These are phyloP conservation scores for Clitarchus hookeri DNA, from an alignment of 2,888 invertebrate species.

Conservation along the genomic window DNA sequence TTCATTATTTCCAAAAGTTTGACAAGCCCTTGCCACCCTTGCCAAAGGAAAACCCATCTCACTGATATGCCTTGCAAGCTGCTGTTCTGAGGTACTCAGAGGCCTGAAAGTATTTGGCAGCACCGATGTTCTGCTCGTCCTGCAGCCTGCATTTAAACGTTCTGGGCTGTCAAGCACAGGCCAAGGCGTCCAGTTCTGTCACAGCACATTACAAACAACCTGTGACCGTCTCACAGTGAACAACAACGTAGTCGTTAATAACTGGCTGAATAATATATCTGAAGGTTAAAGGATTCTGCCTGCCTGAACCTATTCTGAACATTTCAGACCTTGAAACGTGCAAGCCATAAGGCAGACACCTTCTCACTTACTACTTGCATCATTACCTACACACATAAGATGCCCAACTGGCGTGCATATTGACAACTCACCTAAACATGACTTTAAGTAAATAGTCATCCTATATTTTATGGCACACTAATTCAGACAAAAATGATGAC, in stretches of 20 bases:
- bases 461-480: too few species aligned
- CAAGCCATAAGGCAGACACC: too few species aligned
- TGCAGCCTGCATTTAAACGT: constrained; percentile 39
- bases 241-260: not conserved
- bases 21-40: constrained; percentile 79
- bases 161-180: constrained; percentile 51
- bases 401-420: too few species aligned
- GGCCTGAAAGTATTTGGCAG: constrained; percentile 54
- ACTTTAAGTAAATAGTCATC: too few species aligned
- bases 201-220: constrained; percentile 12
- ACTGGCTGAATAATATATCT: too few species aligned
- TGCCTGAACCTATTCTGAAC: too few species aligned
- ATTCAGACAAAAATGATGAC: too few species aligned
- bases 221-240: not conserved
- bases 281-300: too few species aligned
- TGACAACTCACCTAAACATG: too few species aligned
- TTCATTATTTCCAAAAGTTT: constrained; percentile 77
- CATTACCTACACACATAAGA: too few species aligned
- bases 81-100: constrained; percentile 63
- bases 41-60: constrained; percentile 88
- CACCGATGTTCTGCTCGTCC: constrained; percentile 36
- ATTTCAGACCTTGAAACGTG: too few species aligned
- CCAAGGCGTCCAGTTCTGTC: constrained; percentile 53
- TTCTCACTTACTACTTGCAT: too few species aligned
- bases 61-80: constrained; percentile 72